Conservation (phyloP, 2,797 vertebrate species). For the Sciaenops ocellatus region DNA sequence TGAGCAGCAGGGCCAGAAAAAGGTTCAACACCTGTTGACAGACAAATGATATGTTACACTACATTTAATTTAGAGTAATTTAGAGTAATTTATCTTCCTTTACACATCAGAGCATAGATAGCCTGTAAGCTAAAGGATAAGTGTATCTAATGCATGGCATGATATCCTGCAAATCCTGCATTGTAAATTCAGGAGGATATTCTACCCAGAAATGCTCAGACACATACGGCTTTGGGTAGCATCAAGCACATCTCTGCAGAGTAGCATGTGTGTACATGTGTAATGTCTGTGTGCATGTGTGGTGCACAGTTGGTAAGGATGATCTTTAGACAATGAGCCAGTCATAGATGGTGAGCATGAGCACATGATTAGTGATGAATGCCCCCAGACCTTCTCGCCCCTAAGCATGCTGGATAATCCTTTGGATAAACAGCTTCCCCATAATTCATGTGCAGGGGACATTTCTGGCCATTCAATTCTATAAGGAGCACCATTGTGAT, state of each 20-base stretch:
- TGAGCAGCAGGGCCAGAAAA: slow-evolving; percentile 97
- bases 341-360: slow-evolving; percentile 74
- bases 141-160: slow-evolving; percentile 19
- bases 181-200: slow-evolving; percentile 43
- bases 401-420: slow-evolving; percentile 79
- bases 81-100: slow-evolving; percentile 3
- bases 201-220: slow-evolving; percentile 17
- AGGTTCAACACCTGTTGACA: slow-evolving; percentile 94
- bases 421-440: slow-evolving; percentile 76
- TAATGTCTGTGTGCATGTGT: slow-evolving; percentile 37
- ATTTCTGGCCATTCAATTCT: slow-evolving; percentile 60
- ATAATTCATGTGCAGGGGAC: slow-evolving; percentile 60
- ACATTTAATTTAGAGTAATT: not conserved
- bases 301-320: slow-evolving; percentile 72
- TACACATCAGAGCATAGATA: not conserved
- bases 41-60: slow-evolving; percentile 11
- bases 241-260: slow-evolving; percentile 34
- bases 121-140: slow-evolving; percentile 13
- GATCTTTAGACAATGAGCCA: slow-evolving; percentile 74
- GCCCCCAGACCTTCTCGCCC: slow-evolving; percentile 72
- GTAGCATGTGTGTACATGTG: slow-evolving; percentile 22
- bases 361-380: slow-evolving; percentile 79
- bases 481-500: slow-evolving; percentile 48
- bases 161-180: slow-evolving; percentile 55
- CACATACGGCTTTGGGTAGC: slow-evolving; percentile 52